Conservation (phyloP, 2,113 vertebrate genomes). For the Onychostoma macrolepis region DNA sequence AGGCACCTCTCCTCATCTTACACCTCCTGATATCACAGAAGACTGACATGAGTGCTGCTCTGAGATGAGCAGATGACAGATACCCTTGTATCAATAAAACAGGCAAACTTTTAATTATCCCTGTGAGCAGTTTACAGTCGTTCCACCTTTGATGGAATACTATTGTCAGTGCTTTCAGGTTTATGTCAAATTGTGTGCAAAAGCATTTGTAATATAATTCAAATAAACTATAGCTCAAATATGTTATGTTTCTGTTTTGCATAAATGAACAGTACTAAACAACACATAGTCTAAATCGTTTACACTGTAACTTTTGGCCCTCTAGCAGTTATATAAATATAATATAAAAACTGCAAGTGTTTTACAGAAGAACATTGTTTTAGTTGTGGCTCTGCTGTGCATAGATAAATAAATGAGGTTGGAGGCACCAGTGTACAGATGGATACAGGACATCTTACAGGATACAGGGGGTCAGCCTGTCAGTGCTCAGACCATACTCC, state of each 20-base stretch:
- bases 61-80: constrained; percentile 41
- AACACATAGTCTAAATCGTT: not conserved
- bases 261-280: not conserved
- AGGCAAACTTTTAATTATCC: constrained; percentile 8
- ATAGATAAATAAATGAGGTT: not conserved
- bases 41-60: constrained; percentile 12
- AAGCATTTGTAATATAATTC: not conserved
- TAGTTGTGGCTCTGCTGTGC: not conserved
- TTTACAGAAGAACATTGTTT: not conserved
- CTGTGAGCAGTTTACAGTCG: not conserved
- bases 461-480: no score
- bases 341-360: not conserved
- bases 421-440: not conserved
- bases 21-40: constrained; percentile 31
- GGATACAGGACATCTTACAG: not conserved
- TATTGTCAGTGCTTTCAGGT: not conserved
- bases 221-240: not conserved
- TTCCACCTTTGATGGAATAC: not conserved
- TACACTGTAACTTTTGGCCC: not conserved
- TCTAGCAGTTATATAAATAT: not conserved
- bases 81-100: constrained; percentile 34
- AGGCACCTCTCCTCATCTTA: constrained; percentile 11
- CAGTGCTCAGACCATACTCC: no score
- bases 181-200: not conserved
- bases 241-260: not conserved